Evolutionary conservation across 2,888 invertebrate species (phyloP), one percentile per base, ranked within the genome.

Genomic region (Drosophila lacicola): DNA sequence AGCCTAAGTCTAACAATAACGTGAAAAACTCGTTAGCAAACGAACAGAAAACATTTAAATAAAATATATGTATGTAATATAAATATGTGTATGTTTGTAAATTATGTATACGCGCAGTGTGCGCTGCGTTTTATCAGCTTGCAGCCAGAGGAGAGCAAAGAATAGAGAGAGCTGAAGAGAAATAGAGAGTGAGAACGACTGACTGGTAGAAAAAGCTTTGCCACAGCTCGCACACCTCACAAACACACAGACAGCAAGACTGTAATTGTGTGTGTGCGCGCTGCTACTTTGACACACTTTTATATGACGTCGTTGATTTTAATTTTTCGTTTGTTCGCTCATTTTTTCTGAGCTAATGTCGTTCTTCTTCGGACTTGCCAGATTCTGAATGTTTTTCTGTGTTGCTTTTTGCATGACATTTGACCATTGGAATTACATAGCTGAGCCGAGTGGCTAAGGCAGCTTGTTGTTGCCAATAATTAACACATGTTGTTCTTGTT

Each of bases 281-380:
- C 62, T 74, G 80, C 85, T 87, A 82, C 90, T 90, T 88, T 90
- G 90, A 91, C 90, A 90, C 90, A 90, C 82, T 90, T 90, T 90
- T 80, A 82, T 82, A 83, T 90, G 90, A 90, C 91, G 91, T 90
- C 82, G 91, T 90, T 84, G 85, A 74, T 83, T 83, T 83, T 60
- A 88, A 83, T 76, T 78, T 85, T 76, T 74, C 74, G 73, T 79
- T 77, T 64, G 56, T 68, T 66, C 85, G 60, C 72, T 85, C 68
- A 66, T 57, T 63, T 65, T 72, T 77, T 55, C 46, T 68, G 55
- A 41, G 68, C 58, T 51, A 66, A 51, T 78, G 56, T 82, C 45
- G 44, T 69, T 70, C 58, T 63, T 63, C 45, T 66, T 56, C 66
- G 44, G 62, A 41, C 66, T 68, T 70, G 66, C 61, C 47, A 70